A percentile compares a stretch with the other conserved stretches of the same genome.
Conservation (phyloP, 2,888 invertebrate species). For the Gisinianus flammeolus region DNA sequence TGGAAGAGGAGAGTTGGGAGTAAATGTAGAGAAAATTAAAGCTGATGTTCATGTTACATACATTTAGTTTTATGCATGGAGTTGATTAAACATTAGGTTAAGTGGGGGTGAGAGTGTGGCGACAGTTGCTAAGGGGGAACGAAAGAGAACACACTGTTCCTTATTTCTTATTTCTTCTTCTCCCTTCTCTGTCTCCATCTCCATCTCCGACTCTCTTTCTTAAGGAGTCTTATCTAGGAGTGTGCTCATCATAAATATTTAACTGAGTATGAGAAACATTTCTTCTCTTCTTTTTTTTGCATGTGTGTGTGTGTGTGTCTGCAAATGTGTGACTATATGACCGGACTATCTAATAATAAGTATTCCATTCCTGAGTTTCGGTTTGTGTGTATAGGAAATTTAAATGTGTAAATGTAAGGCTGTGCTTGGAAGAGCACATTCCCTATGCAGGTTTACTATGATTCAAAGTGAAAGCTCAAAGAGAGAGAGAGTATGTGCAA, state of each 20-base stretch:
- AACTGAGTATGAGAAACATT: conserved; percentile 1
- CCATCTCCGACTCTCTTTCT: neutral
- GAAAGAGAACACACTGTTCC: neutral
- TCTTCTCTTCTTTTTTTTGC: neutral
- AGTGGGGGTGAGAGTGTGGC: conserved; percentile 8
- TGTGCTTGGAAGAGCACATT: too few species aligned
- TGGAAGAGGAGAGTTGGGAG: neutral
- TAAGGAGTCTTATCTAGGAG: conserved; percentile 18
- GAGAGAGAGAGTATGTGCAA: neutral
- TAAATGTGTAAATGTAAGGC: too few species aligned
- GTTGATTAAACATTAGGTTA: conserved; percentile 32
- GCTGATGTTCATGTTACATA: neutral
- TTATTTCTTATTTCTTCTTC: neutral
- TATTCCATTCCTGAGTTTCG: too few species aligned
- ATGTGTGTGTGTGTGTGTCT: neutral
- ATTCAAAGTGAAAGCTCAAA: neutral
- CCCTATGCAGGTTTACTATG: neutral
- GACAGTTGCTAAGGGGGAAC: conserved; percentile 8
- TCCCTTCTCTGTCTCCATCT: too few species aligned
- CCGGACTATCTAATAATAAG: too few species aligned
- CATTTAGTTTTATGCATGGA: conserved; percentile 8
- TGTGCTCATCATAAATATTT: conserved; percentile 33
- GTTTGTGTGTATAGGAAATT: too few species aligned
- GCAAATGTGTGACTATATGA: too few species aligned
- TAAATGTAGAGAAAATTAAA: conserved; percentile 27